These are phyloP conservation scores for Orussus abietinus DNA, from an alignment of 1,140 invertebrate species.

Conservation along the genomic window DNA sequence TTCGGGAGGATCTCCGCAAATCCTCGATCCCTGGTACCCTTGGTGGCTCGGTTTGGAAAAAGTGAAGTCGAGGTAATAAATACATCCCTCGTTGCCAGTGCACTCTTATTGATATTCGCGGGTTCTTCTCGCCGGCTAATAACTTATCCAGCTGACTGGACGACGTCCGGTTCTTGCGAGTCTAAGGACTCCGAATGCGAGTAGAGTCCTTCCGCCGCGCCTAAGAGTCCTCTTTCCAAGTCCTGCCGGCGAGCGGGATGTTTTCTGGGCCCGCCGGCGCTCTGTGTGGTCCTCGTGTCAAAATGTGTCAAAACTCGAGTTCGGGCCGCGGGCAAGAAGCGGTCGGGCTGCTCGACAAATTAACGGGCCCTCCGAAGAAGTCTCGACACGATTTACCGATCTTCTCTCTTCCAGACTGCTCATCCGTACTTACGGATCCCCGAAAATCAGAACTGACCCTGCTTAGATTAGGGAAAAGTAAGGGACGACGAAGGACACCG, in stretches of 20 bases:
- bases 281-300: constrained; percentile 50
- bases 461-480: too few species aligned
- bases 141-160: constrained; percentile 18
- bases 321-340: constrained; percentile 36
- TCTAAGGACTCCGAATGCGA: constrained; percentile 16
- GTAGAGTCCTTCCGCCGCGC: neutral
- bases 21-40: too few species aligned
- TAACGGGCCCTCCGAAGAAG: constrained; percentile 23
- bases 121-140: constrained; percentile 18
- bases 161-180: constrained; percentile 17
- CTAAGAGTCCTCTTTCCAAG: neutral
- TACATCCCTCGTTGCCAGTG: constrained; percentile 18
- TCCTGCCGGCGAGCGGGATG: constrained; percentile 22
- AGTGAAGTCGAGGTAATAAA: constrained; percentile 19
- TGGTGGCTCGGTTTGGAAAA: constrained; percentile 14
- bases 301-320: constrained; percentile 52
- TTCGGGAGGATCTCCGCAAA: too few species aligned
- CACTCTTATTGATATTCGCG: constrained; percentile 19
- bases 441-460: too few species aligned
- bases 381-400: neutral
- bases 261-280: constrained; percentile 39
- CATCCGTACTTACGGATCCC: too few species aligned
- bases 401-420: neutral
- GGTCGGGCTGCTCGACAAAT: constrained; percentile 40
- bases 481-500: too few species aligned